Evolutionary conservation across 1,140 invertebrate genomes (phyloP).

Genomic region (Conus betulinus): DNA sequence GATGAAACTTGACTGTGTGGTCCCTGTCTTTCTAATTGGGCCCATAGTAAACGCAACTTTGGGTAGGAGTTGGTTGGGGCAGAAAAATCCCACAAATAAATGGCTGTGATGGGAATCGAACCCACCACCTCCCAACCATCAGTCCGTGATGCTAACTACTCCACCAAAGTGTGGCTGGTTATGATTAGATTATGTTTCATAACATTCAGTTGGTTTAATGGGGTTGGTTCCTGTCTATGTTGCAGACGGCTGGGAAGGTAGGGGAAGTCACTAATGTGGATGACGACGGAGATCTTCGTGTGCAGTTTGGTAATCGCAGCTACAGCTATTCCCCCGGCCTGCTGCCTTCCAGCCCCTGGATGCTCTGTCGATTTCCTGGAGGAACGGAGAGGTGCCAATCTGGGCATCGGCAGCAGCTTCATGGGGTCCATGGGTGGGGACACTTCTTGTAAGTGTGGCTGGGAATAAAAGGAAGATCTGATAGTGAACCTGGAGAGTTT

Average conservation of each 20-base stretch:
- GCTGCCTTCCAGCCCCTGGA: conserved; percentile 42
- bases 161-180: not conserved
- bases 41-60: too few species aligned
- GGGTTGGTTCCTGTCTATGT: not conserved
- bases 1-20: too few species aligned
- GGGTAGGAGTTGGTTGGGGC: too few species aligned
- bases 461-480: too few species aligned
- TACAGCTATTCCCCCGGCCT: conserved; percentile 60
- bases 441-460: not conserved
- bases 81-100: too few species aligned
- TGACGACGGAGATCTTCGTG: conserved; percentile 60
- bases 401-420: not conserved
- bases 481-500: too few species aligned
- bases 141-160: not conserved
- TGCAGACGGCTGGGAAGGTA: conserved; percentile 51
- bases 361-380: not conserved
- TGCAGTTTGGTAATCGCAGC: conserved; percentile 50
- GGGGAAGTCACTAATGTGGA: conserved; percentile 61
- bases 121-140: too few species aligned
- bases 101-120: too few species aligned
- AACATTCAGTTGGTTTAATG: not conserved
- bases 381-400: not conserved
- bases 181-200: too few species aligned
- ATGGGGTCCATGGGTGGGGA: not conserved
- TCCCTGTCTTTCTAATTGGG: too few species aligned